Evolutionary conservation across 2,797 vertebrate genomes (phyloP).

Genomic region (Danio choprae): DNA sequence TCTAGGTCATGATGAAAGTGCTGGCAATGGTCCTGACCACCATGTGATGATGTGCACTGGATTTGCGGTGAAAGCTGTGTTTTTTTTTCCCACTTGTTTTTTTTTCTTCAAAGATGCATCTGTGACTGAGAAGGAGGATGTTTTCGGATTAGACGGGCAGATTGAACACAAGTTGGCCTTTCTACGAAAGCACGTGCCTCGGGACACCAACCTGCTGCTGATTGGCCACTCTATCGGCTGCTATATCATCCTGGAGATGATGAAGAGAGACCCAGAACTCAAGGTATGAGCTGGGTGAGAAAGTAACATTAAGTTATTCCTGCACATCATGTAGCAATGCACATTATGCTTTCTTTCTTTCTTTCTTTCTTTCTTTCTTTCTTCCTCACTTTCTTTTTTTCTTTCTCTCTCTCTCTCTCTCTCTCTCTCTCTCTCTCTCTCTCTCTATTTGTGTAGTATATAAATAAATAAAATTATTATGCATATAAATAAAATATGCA

Average conservation of each 20-base stretch:
- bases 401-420: not conserved
- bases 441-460: too few species aligned
- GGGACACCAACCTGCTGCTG: conserved; percentile 83
- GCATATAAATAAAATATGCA: too few species aligned
- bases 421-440: too few species aligned
- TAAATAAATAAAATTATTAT: too few species aligned
- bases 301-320: not conserved
- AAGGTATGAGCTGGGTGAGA: conserved; percentile 74
- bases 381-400: too few species aligned
- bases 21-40: not conserved
- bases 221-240: conserved; percentile 94
- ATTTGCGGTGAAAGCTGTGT: not conserved
- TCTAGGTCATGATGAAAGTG: conserved; percentile 17
- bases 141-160: conserved; percentile 91
- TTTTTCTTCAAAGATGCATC: conserved; percentile 75
- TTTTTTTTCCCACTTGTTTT: conserved; percentile 6
- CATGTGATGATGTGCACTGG: conserved; percentile 4
- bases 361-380: too few species aligned
- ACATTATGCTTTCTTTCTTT: not conserved
- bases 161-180: conserved; percentile 92
- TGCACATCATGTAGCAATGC: not conserved
- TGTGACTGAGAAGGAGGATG: conserved; percentile 75
- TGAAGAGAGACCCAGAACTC: conserved; percentile 85
- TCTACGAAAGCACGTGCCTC: conserved; percentile 85
- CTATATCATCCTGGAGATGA: conserved; percentile 90